Evolutionary conservation across 2,888 invertebrate species (phyloP).

Genomic region (Hypena proboscidalis): DNA sequence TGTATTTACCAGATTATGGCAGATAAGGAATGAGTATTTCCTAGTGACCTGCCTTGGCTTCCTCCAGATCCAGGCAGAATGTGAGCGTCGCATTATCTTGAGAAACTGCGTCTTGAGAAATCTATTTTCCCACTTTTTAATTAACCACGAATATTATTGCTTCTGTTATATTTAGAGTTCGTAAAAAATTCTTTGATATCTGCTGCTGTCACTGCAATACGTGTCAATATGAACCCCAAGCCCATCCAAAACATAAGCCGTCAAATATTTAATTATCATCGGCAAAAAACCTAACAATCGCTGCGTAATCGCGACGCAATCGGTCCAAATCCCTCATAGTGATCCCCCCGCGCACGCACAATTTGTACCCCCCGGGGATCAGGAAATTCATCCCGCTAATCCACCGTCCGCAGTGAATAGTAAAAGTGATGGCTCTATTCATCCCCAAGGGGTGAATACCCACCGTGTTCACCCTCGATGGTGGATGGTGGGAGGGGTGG

Average conservation of each 20-base stretch:
- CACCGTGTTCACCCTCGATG: conserved; percentile 18
- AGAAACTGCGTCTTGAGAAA: too few species aligned
- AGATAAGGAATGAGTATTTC: too few species aligned
- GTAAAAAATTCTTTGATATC: not conserved
- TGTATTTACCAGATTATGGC: too few species aligned
- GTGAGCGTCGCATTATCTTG: too few species aligned
- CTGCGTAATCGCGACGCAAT: conserved; percentile 60
- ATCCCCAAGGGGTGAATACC: conserved; percentile 52
- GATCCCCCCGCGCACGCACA: conserved; percentile 55
- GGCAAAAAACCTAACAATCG: conserved; percentile 29
- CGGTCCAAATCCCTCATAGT: conserved; percentile 63
- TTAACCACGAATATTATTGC: conserved; percentile 3
- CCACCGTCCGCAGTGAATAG: conserved; percentile 78
- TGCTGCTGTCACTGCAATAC: too few species aligned
- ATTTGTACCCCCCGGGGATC: conserved; percentile 70
- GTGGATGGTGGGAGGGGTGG: conserved; percentile 37
- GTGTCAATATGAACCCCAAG: too few species aligned
- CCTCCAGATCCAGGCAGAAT: too few species aligned
- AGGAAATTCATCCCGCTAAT: conserved; percentile 82
- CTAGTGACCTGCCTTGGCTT: too few species aligned
- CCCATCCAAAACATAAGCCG: too few species aligned
- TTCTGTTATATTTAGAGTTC: not conserved
- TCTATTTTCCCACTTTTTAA: too few species aligned
- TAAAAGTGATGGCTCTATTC: conserved; percentile 84
- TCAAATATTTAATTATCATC: conserved; percentile 22